A percentile compares a stretch with the other conserved stretches of the same genome.
Conservation (phyloP, 2,888 invertebrate species). For the Xanthorhoe designata region DNA sequence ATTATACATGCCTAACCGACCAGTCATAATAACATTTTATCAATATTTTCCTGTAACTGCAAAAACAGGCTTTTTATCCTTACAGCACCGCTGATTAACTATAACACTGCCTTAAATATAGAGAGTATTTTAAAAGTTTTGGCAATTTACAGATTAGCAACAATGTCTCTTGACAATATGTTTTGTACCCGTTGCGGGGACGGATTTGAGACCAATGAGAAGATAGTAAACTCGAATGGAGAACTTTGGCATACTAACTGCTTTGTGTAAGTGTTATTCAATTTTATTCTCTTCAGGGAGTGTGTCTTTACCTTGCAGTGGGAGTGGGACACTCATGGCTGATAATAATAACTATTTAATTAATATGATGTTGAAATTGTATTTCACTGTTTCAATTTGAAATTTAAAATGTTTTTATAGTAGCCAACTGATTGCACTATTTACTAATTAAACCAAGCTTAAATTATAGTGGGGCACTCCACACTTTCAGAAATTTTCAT, state of each 20-base stretch:
- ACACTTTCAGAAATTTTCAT: too few relatives aligned
- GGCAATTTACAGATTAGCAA: constrained; percentile 66
- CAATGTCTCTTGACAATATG: constrained; percentile 96
- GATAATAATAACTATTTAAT: too few relatives aligned
- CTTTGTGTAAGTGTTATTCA: constrained; percentile 92
- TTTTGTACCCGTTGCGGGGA: constrained; percentile 98
- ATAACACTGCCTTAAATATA: background rate
- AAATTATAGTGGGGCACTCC: too few relatives aligned
- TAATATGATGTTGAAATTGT: too few relatives aligned
- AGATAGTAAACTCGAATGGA: constrained; percentile 99
- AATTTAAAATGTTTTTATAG: too few relatives aligned
- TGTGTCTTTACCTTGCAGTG: too few relatives aligned
- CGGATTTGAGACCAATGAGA: constrained; percentile 98
- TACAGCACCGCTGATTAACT: constrained; percentile 22
- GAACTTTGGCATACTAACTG: constrained; percentile 99
- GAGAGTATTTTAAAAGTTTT: constrained; percentile 3
- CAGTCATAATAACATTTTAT: constrained; percentile 22
- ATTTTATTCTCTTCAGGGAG: background rate
- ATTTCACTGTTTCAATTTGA: too few relatives aligned
- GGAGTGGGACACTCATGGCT: too few relatives aligned
- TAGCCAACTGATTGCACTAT: too few relatives aligned
- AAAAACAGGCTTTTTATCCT: constrained; percentile 34
- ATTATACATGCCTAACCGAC: constrained; percentile 13
- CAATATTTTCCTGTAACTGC: constrained; percentile 35
- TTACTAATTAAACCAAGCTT: too few relatives aligned